Evolutionary conservation across 2,113 vertebrate species (phyloP), one percentile per base, ranked within the genome.

Genomic region (Nestor notabilis): DNA sequence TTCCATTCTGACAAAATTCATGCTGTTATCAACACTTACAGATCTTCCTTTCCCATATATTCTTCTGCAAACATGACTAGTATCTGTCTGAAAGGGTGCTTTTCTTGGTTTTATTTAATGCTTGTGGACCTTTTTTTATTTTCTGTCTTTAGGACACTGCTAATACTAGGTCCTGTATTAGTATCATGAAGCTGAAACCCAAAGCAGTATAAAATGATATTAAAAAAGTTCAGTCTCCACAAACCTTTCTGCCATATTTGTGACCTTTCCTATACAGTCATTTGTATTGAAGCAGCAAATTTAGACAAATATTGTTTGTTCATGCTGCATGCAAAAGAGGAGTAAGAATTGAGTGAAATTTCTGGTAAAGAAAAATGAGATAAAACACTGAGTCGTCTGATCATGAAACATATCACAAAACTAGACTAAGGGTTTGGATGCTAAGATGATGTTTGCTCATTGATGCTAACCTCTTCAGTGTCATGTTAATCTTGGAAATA

Each of bases 391-490:
- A 66, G 3, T n/a, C 24, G 75, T 33, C 18, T 75, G 28, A 66
- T n/a, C 24, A 79, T 49, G 37, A 71, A 90, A n/a, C 6, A 5
- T 29, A 39, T 10, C 16, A 47, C 17, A 61, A 39, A 84, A 27
- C 4, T 58, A 58, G 46, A 58, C 12, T 65, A 46, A 65, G 10
- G 9, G 4, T 88, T 33, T 55, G 55, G 33, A 14, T 44, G 24
- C 10, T n/a, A 63, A 35, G 21, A 56, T 49, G 14, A 17, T 9
- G 14, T 25, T 83, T 83, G 11, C 25, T 68, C 55, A 41, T n/a
- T 2, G 1, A 16, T 44, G 15, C 8, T 76, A 55, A 89, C 1
- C 1, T 64, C 76, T 52, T 8, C n/a, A 64, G 10, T 6, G 0
- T 21, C 4, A 5, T 44, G 24, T 3, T 66, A 39, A 16, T 47